A percentile compares a stretch with the other conserved stretches of the same genome.
These are phyloP conservation scores for Piaya cayana DNA, from an alignment of 2,113 vertebrate genomes.

Conservation along the genomic window DNA sequence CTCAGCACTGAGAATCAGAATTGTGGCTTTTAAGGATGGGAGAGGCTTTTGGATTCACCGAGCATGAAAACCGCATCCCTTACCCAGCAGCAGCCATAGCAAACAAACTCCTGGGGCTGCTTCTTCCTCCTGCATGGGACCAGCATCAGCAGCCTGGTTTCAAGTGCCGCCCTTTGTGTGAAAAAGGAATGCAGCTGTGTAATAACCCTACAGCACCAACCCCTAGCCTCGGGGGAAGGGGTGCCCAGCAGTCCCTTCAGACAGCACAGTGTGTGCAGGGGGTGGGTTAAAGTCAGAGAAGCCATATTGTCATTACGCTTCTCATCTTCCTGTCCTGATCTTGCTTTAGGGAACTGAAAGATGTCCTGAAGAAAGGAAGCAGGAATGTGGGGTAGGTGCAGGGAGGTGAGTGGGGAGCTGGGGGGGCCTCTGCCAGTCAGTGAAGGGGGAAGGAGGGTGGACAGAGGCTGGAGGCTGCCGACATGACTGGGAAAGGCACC, in stretches of 20 bases:
- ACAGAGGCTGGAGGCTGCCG: fast-evolving
- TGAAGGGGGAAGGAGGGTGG: not conserved
- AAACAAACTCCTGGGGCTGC: not conserved
- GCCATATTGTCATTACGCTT: fast-evolving
- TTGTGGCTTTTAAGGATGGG: not conserved
- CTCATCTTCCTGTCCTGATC: fast-evolving
- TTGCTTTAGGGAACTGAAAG: not conserved
- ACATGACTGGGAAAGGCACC: not conserved
- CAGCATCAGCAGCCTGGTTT: not conserved
- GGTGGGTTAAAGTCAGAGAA: fast-evolving
- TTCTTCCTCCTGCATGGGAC: fast-evolving
- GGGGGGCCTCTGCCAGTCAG: no score
- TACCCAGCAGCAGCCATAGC: not conserved
- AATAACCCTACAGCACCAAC: not conserved
- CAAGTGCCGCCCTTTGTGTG: not conserved
- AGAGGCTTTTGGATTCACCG: fast-evolving
- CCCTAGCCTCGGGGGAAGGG: not conserved
- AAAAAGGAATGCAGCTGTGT: not conserved
- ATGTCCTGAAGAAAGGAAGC: not conserved
- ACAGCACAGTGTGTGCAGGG: fast-evolving
- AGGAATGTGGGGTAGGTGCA: fast-evolving
- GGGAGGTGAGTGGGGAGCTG: not conserved
- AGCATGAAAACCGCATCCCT: not conserved
- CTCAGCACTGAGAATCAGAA: not conserved
- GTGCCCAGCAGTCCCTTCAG: fast-evolving